A percentile compares a stretch with the other conserved stretches of the same genome.
Conservation (phyloP, 2,888 invertebrate species). For the Aspidiotus rigidus region DNA sequence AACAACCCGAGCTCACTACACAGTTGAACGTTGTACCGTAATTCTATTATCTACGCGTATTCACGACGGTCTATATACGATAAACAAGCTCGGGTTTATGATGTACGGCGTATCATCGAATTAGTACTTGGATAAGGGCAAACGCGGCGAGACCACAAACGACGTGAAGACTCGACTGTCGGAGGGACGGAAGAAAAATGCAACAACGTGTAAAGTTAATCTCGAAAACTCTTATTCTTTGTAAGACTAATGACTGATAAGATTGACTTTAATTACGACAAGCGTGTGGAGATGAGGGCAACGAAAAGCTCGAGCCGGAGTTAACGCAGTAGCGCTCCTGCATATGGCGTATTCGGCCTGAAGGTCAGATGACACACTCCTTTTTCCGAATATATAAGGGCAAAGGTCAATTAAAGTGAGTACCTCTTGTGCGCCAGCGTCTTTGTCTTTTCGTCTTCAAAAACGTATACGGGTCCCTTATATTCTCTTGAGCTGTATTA, state of each 20-base stretch:
- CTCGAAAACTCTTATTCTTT: neutral
- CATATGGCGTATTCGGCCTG: neutral
- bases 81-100: neutral
- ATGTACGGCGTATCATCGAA: too few relatives aligned
- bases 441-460: neutral
- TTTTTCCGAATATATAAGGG: slow-evolving; percentile 16
- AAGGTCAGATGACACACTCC: slow-evolving; percentile 17
- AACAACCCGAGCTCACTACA: too few relatives aligned
- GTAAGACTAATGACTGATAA: neutral
- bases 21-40: too few relatives aligned
- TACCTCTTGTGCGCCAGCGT: neutral
- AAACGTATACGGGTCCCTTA: neutral
- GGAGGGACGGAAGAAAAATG: neutral
- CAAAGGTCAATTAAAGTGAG: slow-evolving; percentile 30
- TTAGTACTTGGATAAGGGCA: neutral
- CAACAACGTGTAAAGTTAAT: neutral
- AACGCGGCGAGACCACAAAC: neutral
- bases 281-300: neutral
- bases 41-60: too few relatives aligned
- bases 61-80: neutral
- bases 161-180: too few relatives aligned
- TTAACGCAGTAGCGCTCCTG: neutral
- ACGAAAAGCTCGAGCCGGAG: neutral
- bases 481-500: neutral
- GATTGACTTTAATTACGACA: slow-evolving; percentile 1